Conservation (phyloP, 2,113 vertebrate species). For the Dicentrarchus labrax region DNA sequence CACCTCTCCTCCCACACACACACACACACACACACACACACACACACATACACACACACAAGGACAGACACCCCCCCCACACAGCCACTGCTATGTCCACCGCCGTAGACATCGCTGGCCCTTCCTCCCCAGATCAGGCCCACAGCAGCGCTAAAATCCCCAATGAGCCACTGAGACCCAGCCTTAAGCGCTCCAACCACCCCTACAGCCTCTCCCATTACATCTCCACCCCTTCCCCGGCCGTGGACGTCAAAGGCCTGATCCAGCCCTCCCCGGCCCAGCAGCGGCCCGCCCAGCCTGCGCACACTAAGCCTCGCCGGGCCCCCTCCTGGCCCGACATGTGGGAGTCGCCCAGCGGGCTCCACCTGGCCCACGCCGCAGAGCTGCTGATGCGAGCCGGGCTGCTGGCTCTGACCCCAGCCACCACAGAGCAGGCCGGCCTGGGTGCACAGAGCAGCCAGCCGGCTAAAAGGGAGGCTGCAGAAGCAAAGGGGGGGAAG, state of each 20-base stretch:
- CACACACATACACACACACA: slow-evolving; percentile 55
- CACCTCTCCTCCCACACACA: slow-evolving; percentile 66
- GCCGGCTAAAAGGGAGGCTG: slow-evolving; percentile 67
- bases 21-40: slow-evolving; percentile 39
- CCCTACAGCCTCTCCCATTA: slow-evolving; percentile 93
- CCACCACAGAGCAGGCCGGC: slow-evolving; percentile 76
- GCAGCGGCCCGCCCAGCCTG: slow-evolving; percentile 80
- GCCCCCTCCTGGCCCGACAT: slow-evolving; percentile 91
- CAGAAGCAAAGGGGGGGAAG: slow-evolving; percentile 82
- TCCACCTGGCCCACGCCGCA: slow-evolving; percentile 96
- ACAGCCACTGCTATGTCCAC: slow-evolving; percentile 86
- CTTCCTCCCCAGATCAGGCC: slow-evolving; percentile 89
- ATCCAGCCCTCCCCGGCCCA: slow-evolving; percentile 92
- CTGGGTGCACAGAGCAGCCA: slow-evolving; percentile 73
- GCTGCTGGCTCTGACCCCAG: slow-evolving; percentile 85
- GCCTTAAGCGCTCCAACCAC: slow-evolving; percentile 93
- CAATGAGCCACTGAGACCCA: slow-evolving; percentile 96
- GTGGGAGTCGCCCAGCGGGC: slow-evolving; percentile 93
- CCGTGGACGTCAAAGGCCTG: slow-evolving; percentile 90
- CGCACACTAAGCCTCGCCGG: slow-evolving; percentile 91
- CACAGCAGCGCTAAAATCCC: slow-evolving; percentile 96
- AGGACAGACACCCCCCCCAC: slow-evolving; percentile 66
- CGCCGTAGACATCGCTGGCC: slow-evolving; percentile 85
- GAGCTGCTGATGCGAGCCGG: slow-evolving; percentile 97
- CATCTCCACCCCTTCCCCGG: slow-evolving; percentile 78